Evolutionary conservation across 2,113 vertebrate genomes (phyloP).

Genomic region (Platycercus adscitus): DNA sequence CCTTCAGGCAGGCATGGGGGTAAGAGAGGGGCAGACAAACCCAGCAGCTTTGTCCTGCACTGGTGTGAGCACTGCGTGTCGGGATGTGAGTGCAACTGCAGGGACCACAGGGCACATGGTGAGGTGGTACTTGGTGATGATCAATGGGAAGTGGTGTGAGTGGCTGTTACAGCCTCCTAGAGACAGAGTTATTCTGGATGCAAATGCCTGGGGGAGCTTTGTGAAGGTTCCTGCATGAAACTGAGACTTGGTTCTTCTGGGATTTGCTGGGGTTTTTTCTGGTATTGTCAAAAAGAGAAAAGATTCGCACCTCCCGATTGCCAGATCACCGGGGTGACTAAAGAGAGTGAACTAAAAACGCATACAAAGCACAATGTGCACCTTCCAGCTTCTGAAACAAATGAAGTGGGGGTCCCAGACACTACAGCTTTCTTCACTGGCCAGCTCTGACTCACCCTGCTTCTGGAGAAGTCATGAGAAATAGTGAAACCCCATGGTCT

Average conservation of each 20-base stretch:
- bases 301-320: not conserved
- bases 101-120: not conserved
- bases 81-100: rapidly evolving
- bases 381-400: not conserved
- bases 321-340: not conserved
- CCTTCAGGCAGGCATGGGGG: not conserved
- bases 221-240: not conserved
- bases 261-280: not conserved
- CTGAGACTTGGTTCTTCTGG: not conserved
- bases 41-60: not conserved
- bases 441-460: constrained; percentile 36
- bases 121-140: not conserved
- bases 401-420: not conserved
- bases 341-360: constrained; percentile 1
- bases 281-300: not conserved
- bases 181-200: not conserved
- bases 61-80: rapidly evolving
- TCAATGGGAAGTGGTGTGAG: not conserved
- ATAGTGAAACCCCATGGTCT: constrained; percentile 12
- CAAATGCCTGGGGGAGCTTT: not conserved
- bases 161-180: not conserved
- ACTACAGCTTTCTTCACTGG: not conserved
- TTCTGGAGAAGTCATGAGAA: constrained; percentile 48
- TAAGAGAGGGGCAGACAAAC: not conserved
- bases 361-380: not conserved